Percentiles rank a stretch among this genome's conserved stretches.
phyloP scores from a whole-genome alignment of 2,888 invertebrate species.

The Alloplasta piceator region DNA sequence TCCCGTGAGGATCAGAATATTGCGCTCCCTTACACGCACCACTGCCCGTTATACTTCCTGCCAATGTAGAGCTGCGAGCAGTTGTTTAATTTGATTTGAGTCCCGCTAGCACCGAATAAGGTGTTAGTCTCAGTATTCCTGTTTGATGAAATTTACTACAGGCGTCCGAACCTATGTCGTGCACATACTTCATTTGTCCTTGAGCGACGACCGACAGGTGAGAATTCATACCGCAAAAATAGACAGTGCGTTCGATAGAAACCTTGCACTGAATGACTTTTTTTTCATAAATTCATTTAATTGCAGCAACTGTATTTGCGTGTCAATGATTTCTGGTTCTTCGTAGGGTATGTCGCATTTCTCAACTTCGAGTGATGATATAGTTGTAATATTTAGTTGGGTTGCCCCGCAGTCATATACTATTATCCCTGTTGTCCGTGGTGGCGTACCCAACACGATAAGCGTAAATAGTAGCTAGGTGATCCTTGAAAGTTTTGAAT shows the following conservation, averaged over 20 bases:
- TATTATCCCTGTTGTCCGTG: constrained; percentile 9
- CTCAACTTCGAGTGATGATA: constrained; percentile 55
- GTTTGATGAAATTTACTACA: constrained; percentile 32
- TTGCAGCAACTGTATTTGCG: constrained; percentile 51
- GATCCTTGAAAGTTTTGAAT: not conserved
- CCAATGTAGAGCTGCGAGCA: constrained; percentile 30
- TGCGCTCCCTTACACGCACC: constrained; percentile 39
- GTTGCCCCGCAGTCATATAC: constrained; percentile 58
- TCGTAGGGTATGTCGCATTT: constrained; percentile 51
- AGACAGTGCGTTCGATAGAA: constrained; percentile 41
- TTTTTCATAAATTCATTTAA: constrained; percentile 32
- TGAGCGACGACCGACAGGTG: constrained; percentile 47
- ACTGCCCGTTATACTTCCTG: too few relatives aligned
- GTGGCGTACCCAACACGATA: not conserved
- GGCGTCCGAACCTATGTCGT: constrained; percentile 13
- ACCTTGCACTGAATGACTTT: constrained; percentile 57
- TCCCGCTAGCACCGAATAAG: not conserved
- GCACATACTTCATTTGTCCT: constrained; percentile 48
- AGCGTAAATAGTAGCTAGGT: not conserved
- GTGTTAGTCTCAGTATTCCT: constrained; percentile 3
- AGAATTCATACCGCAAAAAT: constrained; percentile 60
- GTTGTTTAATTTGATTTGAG: constrained; percentile 19
- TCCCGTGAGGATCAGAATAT: constrained; percentile 54
- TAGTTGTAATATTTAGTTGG: constrained; percentile 49
- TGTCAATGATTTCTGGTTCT: too few relatives aligned